Conservation (phyloP, 2,888 invertebrate species). For the Exephanes ischioxanthus region DNA sequence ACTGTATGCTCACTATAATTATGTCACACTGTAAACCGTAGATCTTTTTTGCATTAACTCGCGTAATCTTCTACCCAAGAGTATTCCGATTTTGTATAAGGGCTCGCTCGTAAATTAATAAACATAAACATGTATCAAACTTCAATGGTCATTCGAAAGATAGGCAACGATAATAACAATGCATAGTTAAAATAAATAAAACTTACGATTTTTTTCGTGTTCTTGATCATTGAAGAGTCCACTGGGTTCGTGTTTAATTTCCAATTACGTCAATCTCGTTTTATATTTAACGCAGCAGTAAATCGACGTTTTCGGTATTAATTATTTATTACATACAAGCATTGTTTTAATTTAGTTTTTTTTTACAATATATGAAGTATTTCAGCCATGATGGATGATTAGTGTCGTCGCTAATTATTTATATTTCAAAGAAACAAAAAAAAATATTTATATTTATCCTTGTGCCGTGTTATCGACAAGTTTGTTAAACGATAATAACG, state of each 20-base stretch:
- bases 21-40: too few relatives aligned
- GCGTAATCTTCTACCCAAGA: too few relatives aligned
- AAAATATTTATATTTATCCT: constrained; percentile 29
- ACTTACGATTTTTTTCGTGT: not conserved
- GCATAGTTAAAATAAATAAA: not conserved
- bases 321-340: constrained; percentile 76
- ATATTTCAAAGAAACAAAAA: constrained; percentile 47
- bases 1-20: not conserved
- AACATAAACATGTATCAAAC: too few relatives aligned
- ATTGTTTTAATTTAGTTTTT: constrained; percentile 63
- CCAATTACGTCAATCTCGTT: not conserved
- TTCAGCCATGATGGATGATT: constrained; percentile 73
- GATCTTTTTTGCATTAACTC: too few relatives aligned
- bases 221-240: not conserved
- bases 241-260: not conserved
- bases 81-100: too few relatives aligned
- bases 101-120: too few relatives aligned
- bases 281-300: not conserved
- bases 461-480: constrained; percentile 41
- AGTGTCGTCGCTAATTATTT: constrained; percentile 64
- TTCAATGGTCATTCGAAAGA: too few relatives aligned
- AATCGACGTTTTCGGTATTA: constrained; percentile 66
- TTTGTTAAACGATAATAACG: constrained; percentile 50
- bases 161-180: too few relatives aligned
- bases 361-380: constrained; percentile 74